A percentile compares a stretch with the other conserved stretches of the same genome.
These are phyloP conservation scores for Dendrolimus punctatus DNA, from an alignment of 1,140 invertebrate genomes.

Conservation along the genomic window DNA sequence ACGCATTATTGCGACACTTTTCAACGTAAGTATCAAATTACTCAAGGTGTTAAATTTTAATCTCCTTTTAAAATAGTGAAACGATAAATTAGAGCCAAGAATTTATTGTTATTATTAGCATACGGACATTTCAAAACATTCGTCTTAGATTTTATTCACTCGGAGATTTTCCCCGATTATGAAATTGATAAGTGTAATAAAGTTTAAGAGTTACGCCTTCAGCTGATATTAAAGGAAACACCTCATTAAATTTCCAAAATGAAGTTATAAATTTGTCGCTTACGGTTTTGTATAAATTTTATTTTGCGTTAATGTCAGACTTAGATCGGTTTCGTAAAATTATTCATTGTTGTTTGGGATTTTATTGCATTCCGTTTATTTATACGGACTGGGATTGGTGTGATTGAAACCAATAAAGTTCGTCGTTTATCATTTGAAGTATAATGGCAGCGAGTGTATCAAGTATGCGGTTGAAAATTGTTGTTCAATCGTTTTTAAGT, in stretches of 20 bases:
- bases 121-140: constrained; percentile 18
- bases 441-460: no score
- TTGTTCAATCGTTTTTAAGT: no score
- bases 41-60: constrained; percentile 23
- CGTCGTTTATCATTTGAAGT: no score
- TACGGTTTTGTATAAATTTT: constrained; percentile 22
- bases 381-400: no score
- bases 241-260: constrained; percentile 28
- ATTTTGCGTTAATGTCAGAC: constrained; percentile 19
- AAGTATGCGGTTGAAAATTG: no score
- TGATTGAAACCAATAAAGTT: no score
- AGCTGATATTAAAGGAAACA: constrained; percentile 24
- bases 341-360: no score
- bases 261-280: constrained; percentile 28
- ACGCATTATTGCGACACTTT: constrained; percentile 10
- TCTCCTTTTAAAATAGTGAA: constrained; percentile 10
- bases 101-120: constrained; percentile 24
- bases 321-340: neutral
- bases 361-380: no score
- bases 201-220: constrained; percentile 24
- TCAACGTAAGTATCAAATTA: constrained; percentile 21
- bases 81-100: constrained; percentile 19
- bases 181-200: constrained; percentile 30
- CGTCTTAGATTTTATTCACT: constrained; percentile 16
- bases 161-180: constrained; percentile 13